Conservation (phyloP, 2,113 vertebrate genomes). For the Cacatua alba region DNA sequence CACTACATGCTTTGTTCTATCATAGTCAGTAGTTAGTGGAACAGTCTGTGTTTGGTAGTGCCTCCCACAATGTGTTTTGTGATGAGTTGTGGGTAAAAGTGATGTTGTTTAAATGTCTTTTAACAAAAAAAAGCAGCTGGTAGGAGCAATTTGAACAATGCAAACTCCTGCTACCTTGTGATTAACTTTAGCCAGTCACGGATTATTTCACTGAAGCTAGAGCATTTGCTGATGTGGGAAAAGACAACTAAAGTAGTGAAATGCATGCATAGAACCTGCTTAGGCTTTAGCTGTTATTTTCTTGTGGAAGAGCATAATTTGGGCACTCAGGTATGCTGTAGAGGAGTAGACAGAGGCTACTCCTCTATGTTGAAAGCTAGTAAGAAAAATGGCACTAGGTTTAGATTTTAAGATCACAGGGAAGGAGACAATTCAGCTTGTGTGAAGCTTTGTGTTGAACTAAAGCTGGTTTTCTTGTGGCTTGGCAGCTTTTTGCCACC, state of each 20-base stretch:
- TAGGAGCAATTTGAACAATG: neutral
- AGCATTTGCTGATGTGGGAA: neutral
- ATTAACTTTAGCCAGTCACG: neutral
- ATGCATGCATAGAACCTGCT: neutral
- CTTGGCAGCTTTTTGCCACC: neutral
- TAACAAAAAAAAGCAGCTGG: neutral
- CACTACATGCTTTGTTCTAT: neutral
- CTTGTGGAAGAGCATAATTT: neutral
- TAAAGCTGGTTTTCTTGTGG: neutral
- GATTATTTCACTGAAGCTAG: neutral
- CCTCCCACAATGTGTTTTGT: fast-evolving
- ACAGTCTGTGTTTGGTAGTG: neutral
- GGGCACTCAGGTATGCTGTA: neutral
- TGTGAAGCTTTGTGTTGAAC: neutral
- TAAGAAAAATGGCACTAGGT: neutral
- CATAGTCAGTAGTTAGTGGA: neutral
- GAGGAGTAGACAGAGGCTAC: neutral
- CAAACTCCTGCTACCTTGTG: neutral
- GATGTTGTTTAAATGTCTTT: neutral
- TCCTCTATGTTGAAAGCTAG: neutral
- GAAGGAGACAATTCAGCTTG: neutral
- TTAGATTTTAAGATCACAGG: neutral
- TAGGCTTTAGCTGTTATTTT: neutral
- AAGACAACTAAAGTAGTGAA: neutral
- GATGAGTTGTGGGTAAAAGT: neutral